A percentile compares a stretch with the other conserved stretches of the same genome.
Evolutionary conservation across 35 echinoderm and acorn worm genomes (phyloP).

Genomic region (Eucidaris tribuloides): DNA sequence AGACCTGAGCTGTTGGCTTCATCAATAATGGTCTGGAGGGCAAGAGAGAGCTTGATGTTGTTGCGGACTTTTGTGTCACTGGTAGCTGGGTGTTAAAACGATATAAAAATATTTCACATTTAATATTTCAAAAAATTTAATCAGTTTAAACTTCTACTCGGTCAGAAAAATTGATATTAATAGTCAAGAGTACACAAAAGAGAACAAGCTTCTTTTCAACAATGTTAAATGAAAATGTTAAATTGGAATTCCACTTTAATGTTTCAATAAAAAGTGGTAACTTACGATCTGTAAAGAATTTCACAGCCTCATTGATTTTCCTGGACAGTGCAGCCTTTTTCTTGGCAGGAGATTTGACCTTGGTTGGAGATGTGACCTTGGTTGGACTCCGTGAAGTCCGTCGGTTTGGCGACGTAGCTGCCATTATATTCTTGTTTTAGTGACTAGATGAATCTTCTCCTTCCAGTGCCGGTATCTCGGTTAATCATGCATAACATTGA

Average conservation of each 20-base stretch:
- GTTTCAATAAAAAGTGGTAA: neutral
- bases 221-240: neutral
- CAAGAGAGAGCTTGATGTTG: slow-evolving; percentile 31
- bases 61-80: slow-evolving; percentile 36
- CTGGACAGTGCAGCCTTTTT: no score
- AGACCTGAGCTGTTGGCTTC: slow-evolving; percentile 36
- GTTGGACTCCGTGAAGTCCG: no score
- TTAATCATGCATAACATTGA: no score
- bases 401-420: no score
- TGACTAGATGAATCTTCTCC: no score
- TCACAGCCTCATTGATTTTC: neutral
- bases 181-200: neutral
- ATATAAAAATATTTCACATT: no score
- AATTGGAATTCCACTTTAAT: neutral
- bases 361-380: no score
- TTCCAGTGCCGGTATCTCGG: no score
- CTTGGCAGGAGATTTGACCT: no score
- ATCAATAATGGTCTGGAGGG: slow-evolving; percentile 29
- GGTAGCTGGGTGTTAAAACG: no score
- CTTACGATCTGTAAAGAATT: neutral
- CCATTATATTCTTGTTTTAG: no score
- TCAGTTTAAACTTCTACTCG: neutral
- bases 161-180: neutral
- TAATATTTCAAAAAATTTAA: no score
- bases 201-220: neutral